These are phyloP conservation scores for Ceryle rudis DNA, from an alignment of 2,797 vertebrate species.

Conservation along the genomic window DNA sequence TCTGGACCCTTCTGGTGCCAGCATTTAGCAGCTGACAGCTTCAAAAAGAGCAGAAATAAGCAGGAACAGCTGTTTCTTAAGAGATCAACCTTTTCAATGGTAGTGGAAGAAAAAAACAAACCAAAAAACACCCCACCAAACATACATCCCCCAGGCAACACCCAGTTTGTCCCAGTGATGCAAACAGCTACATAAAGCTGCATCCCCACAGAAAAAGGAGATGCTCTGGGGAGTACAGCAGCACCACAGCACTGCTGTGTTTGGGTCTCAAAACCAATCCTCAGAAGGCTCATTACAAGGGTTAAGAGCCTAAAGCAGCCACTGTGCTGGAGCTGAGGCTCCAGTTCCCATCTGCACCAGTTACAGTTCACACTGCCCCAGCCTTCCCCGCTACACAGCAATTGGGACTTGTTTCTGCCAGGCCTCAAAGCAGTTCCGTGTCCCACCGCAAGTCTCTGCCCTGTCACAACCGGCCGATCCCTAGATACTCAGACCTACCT, in stretches of 20 bases:
- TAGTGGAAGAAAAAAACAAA: neutral
- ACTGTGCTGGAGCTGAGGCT: neutral
- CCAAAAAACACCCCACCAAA: no score
- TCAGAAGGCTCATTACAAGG: neutral
- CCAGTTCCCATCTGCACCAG: neutral
- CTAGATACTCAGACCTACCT: conserved; percentile 79
- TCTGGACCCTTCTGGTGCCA: neutral
- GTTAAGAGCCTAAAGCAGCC: neutral
- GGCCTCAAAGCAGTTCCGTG: neutral
- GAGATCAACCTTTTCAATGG: neutral
- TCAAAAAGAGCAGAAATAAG: neutral
- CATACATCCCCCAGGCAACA: neutral
- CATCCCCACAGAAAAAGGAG: neutral
- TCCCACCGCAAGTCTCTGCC: neutral
- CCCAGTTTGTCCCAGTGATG: neutral
- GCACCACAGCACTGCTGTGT: neutral
- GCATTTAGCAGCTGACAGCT: neutral
- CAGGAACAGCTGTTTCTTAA: neutral
- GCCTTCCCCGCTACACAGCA: neutral
- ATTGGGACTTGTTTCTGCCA: rapidly evolving
- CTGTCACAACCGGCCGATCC: rapidly evolving
- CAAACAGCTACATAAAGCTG: neutral
- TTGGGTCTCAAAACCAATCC: neutral
- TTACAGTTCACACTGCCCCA: rapidly evolving
- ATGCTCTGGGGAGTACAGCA: neutral